Evolutionary conservation across 1,140 invertebrate species (phyloP), one percentile per base, ranked within the genome.

Genomic region (Rhizoglyphus robini): DNA sequence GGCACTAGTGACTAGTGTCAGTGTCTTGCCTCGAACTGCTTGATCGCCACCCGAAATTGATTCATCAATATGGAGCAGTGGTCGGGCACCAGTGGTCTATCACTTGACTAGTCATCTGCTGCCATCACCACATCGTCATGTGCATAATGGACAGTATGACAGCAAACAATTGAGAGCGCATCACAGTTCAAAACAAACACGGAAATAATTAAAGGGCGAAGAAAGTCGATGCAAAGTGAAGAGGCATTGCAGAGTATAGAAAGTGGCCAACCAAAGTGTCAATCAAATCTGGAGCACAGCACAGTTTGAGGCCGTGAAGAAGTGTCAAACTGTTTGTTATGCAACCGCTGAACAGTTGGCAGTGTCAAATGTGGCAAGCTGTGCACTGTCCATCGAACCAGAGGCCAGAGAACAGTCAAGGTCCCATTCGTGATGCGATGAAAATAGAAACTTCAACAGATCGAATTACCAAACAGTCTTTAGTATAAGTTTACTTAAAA

Each of bases 121-220:
- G 36, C 18, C 36, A 41, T 11, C 36, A 8, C 36, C 18, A 41
- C 36, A 41, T 18, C 18, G 36, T 41, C 18, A 18, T 41, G 36
- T 41, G 36, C 18, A 8, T 18, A 41, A 11, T 11, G 36, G 36
- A 11, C 18, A 41, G 36, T 41, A 11, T 41, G 18, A 18, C 8
- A 41, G 18, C 36, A 41, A 41, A 11, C 36, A 18, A 41, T 8
- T 41, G 8, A 8, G 36, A 41, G 18, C 36, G 36, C 36, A 41
- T 41, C 36, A 41, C 36, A 41, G 8, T 41, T 41, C 8, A 54
- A 54, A 20, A 54, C 51, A 54, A 54, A 54, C 51, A 54, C 51
- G 51, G 51, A 54, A 54, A 54, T 54, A 54, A 23, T 11, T 25
- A 15, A 54, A 41, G 8, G 20, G 23, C 8, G 23, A 54, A 54